Conservation (phyloP, 2,113 vertebrate genomes). For the Pseudorasbora parva region DNA sequence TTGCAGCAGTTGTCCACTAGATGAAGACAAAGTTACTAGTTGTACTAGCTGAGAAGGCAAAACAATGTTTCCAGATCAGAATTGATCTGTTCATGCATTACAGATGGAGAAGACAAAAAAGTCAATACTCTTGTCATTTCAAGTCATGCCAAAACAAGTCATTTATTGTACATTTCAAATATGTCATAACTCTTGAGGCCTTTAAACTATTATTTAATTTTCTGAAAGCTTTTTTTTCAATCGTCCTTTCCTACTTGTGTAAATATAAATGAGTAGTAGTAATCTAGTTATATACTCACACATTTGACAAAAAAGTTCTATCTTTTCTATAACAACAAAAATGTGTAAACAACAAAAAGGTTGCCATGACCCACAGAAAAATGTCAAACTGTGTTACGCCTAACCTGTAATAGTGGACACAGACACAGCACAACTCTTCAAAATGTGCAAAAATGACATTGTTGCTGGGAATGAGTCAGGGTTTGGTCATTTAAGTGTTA, state of each 20-base stretch:
- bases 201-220: constrained; percentile 24
- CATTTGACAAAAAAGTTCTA: constrained; percentile 10
- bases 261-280: constrained; percentile 22
- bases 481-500: neutral
- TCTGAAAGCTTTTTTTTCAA: neutral
- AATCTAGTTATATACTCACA: constrained; percentile 26
- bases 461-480: neutral
- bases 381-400: neutral
- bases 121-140: constrained; percentile 13
- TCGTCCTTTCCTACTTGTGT: constrained; percentile 25
- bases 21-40: neutral
- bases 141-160: constrained; percentile 62
- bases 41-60: neutral
- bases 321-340: constrained; percentile 19
- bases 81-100: neutral
- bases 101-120: neutral
- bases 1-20: neutral
- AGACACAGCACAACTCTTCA: constrained; percentile 22
- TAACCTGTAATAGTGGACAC: constrained; percentile 20
- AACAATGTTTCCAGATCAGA: neutral
- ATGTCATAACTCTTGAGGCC: constrained; percentile 43
- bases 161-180: constrained; percentile 70
- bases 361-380: constrained; percentile 18
- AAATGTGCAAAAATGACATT: constrained; percentile 1
- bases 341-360: neutral